phyloP scores from a whole-genome alignment of 2,888 invertebrate species.

The Anagyrus pseudococci region DNA sequence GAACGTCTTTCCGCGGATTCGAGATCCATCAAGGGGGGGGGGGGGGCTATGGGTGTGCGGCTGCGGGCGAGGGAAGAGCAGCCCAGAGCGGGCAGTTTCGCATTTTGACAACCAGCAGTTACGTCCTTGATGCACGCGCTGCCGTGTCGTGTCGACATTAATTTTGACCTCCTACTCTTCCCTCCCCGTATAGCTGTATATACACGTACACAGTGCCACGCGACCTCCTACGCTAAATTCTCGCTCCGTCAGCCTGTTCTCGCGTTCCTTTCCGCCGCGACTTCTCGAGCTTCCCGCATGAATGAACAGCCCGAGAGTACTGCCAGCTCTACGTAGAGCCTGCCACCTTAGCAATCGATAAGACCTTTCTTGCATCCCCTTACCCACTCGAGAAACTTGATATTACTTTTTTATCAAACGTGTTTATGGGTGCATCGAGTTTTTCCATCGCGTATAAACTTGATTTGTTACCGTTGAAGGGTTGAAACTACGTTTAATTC shows the following conservation, averaged over 20 bases:
- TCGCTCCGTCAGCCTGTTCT: not conserved
- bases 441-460: too few species aligned
- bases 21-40: not conserved
- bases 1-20: constrained; percentile 25
- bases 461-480: too few species aligned
- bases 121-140: constrained; percentile 50
- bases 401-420: too few species aligned
- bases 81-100: constrained; percentile 43
- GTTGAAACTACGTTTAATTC: too few species aligned
- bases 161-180: constrained; percentile 35
- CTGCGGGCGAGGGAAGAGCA: constrained; percentile 19
- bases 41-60: not conserved
- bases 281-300: constrained; percentile 1
- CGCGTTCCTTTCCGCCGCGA: constrained; percentile 9
- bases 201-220: not conserved
- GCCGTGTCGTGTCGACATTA: constrained; percentile 49
- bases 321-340: too few species aligned
- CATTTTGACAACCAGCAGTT: constrained; percentile 55
- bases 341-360: too few species aligned
- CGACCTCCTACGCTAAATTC: not conserved
- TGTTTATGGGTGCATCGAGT: too few species aligned
- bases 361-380: too few species aligned
- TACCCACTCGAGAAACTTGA: too few species aligned
- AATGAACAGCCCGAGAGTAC: constrained; percentile 22
- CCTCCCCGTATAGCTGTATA: too few species aligned